Conservation (phyloP, 2,888 invertebrate genomes). For the Drosophila quasianomalipes region DNA sequence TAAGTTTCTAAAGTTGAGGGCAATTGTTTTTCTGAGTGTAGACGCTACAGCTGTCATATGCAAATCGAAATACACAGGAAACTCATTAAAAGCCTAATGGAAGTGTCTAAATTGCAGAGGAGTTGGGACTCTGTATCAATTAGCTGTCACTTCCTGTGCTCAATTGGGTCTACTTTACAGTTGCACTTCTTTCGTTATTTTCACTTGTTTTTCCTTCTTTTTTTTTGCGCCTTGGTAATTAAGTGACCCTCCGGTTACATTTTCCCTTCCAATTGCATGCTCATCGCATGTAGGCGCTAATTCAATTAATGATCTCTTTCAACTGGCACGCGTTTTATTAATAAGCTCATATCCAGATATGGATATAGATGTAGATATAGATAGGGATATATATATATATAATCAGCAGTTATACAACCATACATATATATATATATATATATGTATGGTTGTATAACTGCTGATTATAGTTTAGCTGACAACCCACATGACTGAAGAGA, state of each 20-base stretch:
- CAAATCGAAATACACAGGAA: conserved; percentile 44
- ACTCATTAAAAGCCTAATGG: conserved; percentile 40
- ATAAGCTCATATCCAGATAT: conserved; percentile 23
- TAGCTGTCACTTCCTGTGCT: conserved; percentile 74
- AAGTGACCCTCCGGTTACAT: conserved; percentile 48
- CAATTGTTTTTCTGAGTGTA: neutral
- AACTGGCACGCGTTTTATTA: conserved; percentile 53
- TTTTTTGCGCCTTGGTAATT: conserved; percentile 56
- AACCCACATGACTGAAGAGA: conserved; percentile 21
- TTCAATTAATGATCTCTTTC: conserved; percentile 68
- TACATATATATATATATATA: neutral
- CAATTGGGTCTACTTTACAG: conserved; percentile 30
- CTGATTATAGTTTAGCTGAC: neutral
- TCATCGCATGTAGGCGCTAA: conserved; percentile 63
- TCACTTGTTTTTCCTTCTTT: neutral
- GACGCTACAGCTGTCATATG: conserved; percentile 40
- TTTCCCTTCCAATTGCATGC: conserved; percentile 13
- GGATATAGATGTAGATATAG: neutral
- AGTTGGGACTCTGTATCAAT: conserved; percentile 47
- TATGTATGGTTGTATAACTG: neutral
- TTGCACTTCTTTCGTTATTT: neutral
- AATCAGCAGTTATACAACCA: too few relatives aligned
- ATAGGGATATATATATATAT: too few relatives aligned
- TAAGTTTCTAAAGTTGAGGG: accelerated
- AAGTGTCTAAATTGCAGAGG: conserved; percentile 3